A percentile compares a stretch with the other conserved stretches of the same genome.
phyloP scores from a whole-genome alignment of 2,797 vertebrate species.

The Buphagus erythrorhynchus region DNA sequence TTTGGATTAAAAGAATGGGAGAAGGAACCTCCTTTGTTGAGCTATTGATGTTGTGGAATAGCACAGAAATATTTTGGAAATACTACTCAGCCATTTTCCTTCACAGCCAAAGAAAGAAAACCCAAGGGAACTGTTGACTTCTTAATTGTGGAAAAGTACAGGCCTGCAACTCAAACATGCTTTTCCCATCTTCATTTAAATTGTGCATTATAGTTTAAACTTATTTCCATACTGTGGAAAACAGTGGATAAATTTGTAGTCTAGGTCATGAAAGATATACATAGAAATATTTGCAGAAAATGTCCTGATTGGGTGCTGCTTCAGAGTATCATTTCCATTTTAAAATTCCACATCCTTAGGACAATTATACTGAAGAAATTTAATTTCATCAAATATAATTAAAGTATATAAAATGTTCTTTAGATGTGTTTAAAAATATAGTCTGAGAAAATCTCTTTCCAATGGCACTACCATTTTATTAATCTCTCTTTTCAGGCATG shows the following conservation, averaged over 20 bases:
- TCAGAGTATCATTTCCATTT: not conserved
- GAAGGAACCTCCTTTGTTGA: not conserved
- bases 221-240: constrained; percentile 8
- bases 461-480: not conserved
- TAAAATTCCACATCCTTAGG: not conserved
- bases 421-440: not conserved
- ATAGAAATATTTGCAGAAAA: not conserved
- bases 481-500: constrained; percentile 27
- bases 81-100: not conserved
- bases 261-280: constrained; percentile 20
- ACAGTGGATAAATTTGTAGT: constrained; percentile 35
- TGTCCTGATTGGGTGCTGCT: not conserved
- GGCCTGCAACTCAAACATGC: not conserved
- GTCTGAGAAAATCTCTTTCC: constrained; percentile 39
- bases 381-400: not conserved
- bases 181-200: constrained; percentile 35
- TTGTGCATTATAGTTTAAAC: not conserved
- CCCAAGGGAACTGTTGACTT: not conserved
- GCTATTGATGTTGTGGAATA: not conserved
- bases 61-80: constrained; percentile 21
- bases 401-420: not conserved
- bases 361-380: not conserved
- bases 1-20: not conserved
- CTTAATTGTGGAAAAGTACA: constrained; percentile 29
- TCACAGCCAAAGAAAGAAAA: constrained; percentile 31